A percentile compares a stretch with the other conserved stretches of the same genome.
Evolutionary conservation across 2,113 vertebrate genomes (phyloP).

Genomic region (Psittacus erithacus): DNA sequence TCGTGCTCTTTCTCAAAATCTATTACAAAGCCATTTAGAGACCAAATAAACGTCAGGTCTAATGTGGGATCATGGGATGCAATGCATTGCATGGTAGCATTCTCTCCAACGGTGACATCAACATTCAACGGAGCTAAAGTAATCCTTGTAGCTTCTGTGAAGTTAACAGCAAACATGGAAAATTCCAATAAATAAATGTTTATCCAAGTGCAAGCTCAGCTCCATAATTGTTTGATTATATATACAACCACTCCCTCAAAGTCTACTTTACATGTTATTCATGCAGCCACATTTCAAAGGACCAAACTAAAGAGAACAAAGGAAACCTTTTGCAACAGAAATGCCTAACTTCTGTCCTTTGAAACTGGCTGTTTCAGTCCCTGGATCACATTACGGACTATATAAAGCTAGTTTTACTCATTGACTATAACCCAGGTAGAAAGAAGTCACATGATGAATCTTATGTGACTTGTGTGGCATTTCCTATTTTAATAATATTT

Average conservation of each 20-base stretch:
- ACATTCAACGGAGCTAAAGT: constrained; percentile 88
- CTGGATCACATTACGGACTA: neutral
- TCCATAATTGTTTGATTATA: neutral
- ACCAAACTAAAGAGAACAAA: neutral
- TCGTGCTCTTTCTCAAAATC: constrained; percentile 86
- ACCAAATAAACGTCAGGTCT: constrained; percentile 95
- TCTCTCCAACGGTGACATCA: constrained; percentile 90
- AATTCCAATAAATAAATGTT: constrained; percentile 15
- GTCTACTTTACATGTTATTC: neutral
- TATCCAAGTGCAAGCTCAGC: neutral
- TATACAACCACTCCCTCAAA: neutral
- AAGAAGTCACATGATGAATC: neutral
- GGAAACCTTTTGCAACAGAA: neutral
- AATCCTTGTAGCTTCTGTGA: constrained; percentile 92
- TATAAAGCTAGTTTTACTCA: neutral
- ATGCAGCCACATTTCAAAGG: constrained; percentile 2
- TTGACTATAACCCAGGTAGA: neutral
- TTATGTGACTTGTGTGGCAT: fast-evolving
- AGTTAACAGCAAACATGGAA: constrained; percentile 46
- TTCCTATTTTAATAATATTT: neutral
- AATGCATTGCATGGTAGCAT: constrained; percentile 87
- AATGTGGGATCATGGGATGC: constrained; percentile 88
- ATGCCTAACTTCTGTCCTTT: neutral
- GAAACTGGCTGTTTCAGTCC: neutral
- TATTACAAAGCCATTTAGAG: constrained; percentile 87